Evolutionary conservation across 2,888 invertebrate genomes (phyloP), one percentile per base, ranked within the genome.

Genomic region (Apamea crenata): DNA sequence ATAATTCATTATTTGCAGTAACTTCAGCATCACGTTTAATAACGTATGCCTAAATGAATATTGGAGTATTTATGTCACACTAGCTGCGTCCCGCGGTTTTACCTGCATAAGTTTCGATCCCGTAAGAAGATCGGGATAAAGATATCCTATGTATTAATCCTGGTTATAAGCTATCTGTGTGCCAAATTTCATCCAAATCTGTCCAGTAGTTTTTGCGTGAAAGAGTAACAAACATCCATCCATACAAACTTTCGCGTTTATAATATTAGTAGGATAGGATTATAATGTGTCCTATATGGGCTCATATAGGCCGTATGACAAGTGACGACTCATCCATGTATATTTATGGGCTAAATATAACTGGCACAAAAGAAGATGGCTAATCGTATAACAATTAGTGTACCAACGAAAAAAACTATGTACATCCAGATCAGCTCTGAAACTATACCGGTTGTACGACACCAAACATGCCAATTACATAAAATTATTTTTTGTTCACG

Each of bases 391-490:
- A 53, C 6, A 70, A n/a, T 36, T 18, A 59, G 36, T 71, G 12
- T n/a, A n/a, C 25, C 16, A 32, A 53, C 32, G 1, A 53, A 47
- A 71, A 73, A 79, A 61, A 25, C 14, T 18, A 56, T 40, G n/a
- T n/a, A n/a, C n/a, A 61, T 44, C 32, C 29, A 59, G 75, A 29
- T 66, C 59, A 36, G 53, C 32, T 32, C 63, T 63, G 25, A 67
- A 78, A 83, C 44, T 47, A 78, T 63, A 63, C 83, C 72, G 65
- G 79, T 83, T 80, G 10, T 50, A 72, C 68, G 29, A 66, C 65
- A 77, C 50, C 44, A 25, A 78, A 44, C 82, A 78, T 78, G 56
- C 50, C 74, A 75, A 71, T 85, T 78, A 85, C 56, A 81, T 68
- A 65, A 73, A 77, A 78, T 65, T 21, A 0, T 59, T 85, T 82